Evolutionary conservation across 2,888 invertebrate genomes (phyloP), one percentile per base, ranked within the genome.

Genomic region (Serripes groenlandicus): DNA sequence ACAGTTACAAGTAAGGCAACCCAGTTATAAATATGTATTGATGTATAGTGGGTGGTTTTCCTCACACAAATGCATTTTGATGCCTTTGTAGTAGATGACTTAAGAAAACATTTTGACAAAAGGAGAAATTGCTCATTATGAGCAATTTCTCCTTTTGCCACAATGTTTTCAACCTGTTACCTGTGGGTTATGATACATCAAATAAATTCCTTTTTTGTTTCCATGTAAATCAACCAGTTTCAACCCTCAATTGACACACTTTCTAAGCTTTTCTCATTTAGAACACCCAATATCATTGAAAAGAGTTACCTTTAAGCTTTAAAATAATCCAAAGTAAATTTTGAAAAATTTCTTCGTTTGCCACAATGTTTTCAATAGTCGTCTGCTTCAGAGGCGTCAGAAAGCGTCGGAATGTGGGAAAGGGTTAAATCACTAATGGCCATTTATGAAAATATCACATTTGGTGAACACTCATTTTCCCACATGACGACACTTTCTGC

Each of bases 1-100:
- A 77, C 76, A 23, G 60, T 75, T 32, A 60, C 84, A 37, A 58
- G 87, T 76, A 78, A 75, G 78, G n/a, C n/a, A n/a, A n/a, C n/a
- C n/a, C n/a, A n/a, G n/a, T n/a, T n/a, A n/a, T n/a, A n/a, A n/a
- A n/a, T n/a, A n/a, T n/a, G n/a, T n/a, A n/a, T n/a, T n/a, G n/a
- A n/a, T n/a, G n/a, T n/a, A n/a, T n/a, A n/a, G n/a, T n/a, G n/a
- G n/a, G n/a, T n/a, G n/a, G n/a, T n/a, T n/a, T n/a, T n/a, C n/a
- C n/a, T n/a, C n/a, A n/a, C n/a, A n/a, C n/a, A n/a, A n/a, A n/a
- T n/a, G n/a, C n/a, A n/a, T n/a, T n/a, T n/a, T n/a, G n/a, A n/a
- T n/a, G n/a, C n/a, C n/a, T n/a, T n/a, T n/a, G n/a, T n/a, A n/a
- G n/a, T n/a, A n/a, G n/a, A n/a, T n/a, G n/a, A n/a, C n/a, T n/a